Base-by-base conservation (phyloP, 2,113 vertebrate genomes). In the Leptobrachium ailaonicum region DNA sequence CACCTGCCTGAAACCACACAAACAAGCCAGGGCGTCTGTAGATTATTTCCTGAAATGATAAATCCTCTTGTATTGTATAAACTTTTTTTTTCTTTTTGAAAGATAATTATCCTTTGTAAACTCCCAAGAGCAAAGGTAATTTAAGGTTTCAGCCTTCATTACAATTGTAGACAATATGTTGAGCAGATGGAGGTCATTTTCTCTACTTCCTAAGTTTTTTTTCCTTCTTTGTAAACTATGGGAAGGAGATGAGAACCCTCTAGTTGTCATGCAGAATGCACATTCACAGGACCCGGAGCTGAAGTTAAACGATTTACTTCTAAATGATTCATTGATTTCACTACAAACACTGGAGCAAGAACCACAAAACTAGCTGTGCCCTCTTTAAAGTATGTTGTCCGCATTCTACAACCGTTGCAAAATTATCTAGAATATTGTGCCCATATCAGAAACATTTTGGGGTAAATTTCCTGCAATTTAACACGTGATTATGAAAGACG, bases 91-190 rank as follows among this genome's bases (percentile, higher is more conserved):
- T 32, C 20, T 32, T 32, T 32, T 83, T 13, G 82, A 82, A 86
- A 84, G 83, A 85, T 87, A 89, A 91, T 90, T 87, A 87, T 77
- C 82, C 72, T 68, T 83, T 83, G 73, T 72, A 83, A 81, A 40
- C 54, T 86, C 20, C 80, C 67, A 67, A 50, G 63, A 87, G 79
- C 81, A 82, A 83, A 85, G 41, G 62, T 63, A 89, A 89, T 83
- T 87, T 83, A 92, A 89, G 80, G 75, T 69, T 87, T 83, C 82
- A 70, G 83, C 84, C 42, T 77, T 86, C 82, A 84, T 77, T 43
- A 82, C 85, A 88, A 83, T 74, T 87, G 78, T 72, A 86, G 80
- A 83, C 76, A 88, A 86, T 83, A 83, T 66, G 79, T 42, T 83
- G 78, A 88, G 68, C 82, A 90, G 83, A 85, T 86, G 82, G 82